Conservation (phyloP, 2,888 invertebrate genomes). For the Bedellia somnulentella region DNA sequence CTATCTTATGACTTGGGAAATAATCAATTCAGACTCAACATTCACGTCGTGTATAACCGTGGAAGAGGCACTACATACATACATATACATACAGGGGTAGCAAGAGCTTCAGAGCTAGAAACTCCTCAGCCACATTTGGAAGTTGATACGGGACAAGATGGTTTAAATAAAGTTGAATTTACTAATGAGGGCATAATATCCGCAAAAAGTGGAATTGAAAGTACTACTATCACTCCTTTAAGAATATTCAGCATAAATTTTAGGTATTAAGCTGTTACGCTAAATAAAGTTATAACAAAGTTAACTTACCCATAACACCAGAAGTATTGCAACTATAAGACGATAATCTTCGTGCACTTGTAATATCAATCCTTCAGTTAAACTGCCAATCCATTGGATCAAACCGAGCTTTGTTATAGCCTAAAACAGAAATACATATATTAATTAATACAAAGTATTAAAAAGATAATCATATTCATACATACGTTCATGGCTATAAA, state of each 20-base stretch:
- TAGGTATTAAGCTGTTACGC: background rate
- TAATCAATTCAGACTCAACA: no score
- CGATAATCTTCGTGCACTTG: slow-evolving; percentile 67
- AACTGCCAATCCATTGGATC: slow-evolving; percentile 78
- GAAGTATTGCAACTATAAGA: slow-evolving; percentile 72
- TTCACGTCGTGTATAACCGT: no score
- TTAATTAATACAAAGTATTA: background rate
- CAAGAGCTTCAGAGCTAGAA: no score
- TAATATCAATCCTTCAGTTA: slow-evolving; percentile 69
- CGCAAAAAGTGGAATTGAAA: background rate
- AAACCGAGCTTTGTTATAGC: slow-evolving; percentile 79
- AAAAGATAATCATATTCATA: background rate
- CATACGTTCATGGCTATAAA: background rate
- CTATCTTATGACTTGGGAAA: no score
- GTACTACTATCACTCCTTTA: background rate
- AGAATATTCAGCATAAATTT: background rate
- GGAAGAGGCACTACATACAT: no score
- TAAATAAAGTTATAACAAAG: background rate
- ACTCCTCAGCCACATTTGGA: no score
- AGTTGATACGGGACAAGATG: no score
- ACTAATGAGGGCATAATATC: no score
- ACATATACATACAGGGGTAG: no score
- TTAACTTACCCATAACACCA: slow-evolving; percentile 75
- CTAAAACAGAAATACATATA: slow-evolving; percentile 32
- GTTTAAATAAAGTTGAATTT: no score